phyloP scores from a whole-genome alignment of 2,113 vertebrate genomes.

The Uria aalge region DNA sequence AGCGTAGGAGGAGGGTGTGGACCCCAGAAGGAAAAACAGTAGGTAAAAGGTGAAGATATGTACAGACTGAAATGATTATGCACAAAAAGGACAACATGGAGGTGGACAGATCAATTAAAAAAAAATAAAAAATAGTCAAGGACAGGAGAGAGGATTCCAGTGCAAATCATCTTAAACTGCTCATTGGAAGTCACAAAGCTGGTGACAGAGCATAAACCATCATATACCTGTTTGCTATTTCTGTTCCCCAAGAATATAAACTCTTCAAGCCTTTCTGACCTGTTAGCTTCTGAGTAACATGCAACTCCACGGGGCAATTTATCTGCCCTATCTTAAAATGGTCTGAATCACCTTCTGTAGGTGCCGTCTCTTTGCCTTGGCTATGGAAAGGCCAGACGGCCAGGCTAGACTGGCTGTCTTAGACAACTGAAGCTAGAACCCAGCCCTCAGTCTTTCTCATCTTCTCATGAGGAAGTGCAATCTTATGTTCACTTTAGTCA shows the following conservation, averaged over 20 bases:
- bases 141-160: background rate
- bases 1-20: slow-evolving; percentile 38
- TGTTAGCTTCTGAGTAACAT: background rate
- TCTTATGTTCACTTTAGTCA: background rate
- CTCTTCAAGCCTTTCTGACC: background rate
- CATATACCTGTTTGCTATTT: background rate
- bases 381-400: background rate
- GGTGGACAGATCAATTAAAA: background rate
- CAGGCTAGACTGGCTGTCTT: background rate
- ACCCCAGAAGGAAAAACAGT: background rate
- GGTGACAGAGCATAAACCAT: background rate
- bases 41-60: background rate
- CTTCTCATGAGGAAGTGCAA: background rate
- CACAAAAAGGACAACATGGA: background rate
- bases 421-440: background rate
- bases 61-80: background rate
- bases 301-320: background rate
- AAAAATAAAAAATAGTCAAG: rapidly evolving
- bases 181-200: background rate
- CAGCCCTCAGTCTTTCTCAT: background rate
- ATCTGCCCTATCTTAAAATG: background rate
- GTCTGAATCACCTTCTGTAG: background rate
- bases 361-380: background rate
- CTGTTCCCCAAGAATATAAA: background rate
- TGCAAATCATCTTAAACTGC: background rate